Conservation (phyloP, 2,888 invertebrate species). For the Galerucella calmariensis region DNA sequence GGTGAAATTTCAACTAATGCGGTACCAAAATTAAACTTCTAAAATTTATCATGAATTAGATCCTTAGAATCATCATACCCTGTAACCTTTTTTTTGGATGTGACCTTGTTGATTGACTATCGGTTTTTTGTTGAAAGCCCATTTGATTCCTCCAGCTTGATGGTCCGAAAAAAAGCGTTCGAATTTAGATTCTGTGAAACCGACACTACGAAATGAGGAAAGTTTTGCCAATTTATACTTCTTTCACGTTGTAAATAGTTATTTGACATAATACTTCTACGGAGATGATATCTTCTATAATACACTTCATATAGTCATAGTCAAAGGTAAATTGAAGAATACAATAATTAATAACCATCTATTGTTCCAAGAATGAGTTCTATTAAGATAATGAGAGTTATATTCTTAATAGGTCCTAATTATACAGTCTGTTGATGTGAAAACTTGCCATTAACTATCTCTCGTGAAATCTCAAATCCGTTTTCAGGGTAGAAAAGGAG, state of each 20-base stretch:
- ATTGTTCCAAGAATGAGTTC: too few relatives aligned
- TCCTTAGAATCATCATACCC: background rate
- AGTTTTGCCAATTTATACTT: constrained; percentile 21
- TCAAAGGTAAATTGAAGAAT: background rate
- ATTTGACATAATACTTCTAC: background rate
- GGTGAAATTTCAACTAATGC: too few relatives aligned
- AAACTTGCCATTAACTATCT: too few relatives aligned
- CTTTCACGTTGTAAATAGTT: constrained; percentile 10
- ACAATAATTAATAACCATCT: too few relatives aligned
- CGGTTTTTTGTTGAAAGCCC: constrained; percentile 7
- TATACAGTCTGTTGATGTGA: too few relatives aligned
- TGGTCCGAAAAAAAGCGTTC: constrained; percentile 22
- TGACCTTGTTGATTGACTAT: constrained; percentile 9
- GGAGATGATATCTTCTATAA: background rate
- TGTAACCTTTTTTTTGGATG: background rate
- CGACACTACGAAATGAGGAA: constrained; percentile 23
- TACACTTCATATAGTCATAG: background rate
- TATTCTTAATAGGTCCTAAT: background rate
- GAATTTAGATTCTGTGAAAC: constrained; percentile 22
- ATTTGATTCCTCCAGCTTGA: constrained; percentile 17
- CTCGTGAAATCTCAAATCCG: too few relatives aligned
- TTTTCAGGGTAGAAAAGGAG: too few relatives aligned
- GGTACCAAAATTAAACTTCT: too few relatives aligned
- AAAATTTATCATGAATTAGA: too few relatives aligned
- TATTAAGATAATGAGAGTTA: too few relatives aligned